Base-by-base conservation (phyloP, 2,888 invertebrate species). In the Seira ritae region DNA sequence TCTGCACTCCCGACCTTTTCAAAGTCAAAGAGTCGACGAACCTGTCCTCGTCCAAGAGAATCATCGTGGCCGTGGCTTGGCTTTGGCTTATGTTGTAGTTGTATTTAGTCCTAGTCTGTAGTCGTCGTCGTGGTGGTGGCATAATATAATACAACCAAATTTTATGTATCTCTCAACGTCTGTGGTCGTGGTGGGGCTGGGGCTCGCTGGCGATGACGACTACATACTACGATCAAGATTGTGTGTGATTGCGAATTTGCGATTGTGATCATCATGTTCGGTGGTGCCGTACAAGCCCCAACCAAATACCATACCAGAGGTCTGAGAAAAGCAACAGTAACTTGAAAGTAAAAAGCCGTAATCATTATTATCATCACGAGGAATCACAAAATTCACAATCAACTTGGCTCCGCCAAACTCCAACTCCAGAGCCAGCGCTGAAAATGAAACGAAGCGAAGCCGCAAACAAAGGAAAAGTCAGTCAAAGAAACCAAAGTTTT, bases 1-100 rank as follows among this genome's bases (percentile, higher is more conserved):
- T 88, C 87, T 87, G 87, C 86, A 87, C 88, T 87, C 87, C 89
- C 86, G 89, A 89, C 89, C 89, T 89, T 89, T 87, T 88, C 88
- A 89, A 89, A 89, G 89, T 89, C 89, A 89, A 89, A 89, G 86
- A 88, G 89, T 89, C 87, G 86, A 87, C 87, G 89, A 88, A 89
- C 89, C 86, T 87, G 81, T 86, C 72, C 84, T 84, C 80, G 65
- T 69, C 80, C 85, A 78, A 78, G 80, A 80, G 72, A 76, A 77
- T 84, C 84, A 69, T 76, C 68, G 67, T 78, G 70, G 75, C 67
- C 78, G 84, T 66, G 24, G 62, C 15, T 12, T 15, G 20, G 22
- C 3, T 60, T n/a, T 60, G 8, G 50, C 12, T 8, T 8, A 12
- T 46, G 8, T 46, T 12, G 50, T 8, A 46, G 50, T 46, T 12